Evolutionary conservation across 2,113 vertebrate genomes (phyloP), one percentile per base, ranked within the genome.

Genomic region (Tympanuchus pallidicinctus): DNA sequence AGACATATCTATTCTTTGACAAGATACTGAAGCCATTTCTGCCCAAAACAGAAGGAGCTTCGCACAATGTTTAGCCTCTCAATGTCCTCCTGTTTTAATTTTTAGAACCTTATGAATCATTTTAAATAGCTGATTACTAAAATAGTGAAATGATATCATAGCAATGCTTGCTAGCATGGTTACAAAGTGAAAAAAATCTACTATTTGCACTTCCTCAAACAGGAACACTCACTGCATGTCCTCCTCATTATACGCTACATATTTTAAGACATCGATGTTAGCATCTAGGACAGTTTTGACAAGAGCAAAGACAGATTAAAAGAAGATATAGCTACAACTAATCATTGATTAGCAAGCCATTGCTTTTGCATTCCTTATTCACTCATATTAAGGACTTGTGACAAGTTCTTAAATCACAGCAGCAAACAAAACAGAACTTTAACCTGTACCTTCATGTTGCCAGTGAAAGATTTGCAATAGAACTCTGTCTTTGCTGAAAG

Each of bases 111-210:
- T 65, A 47, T 24, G 50, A 91, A 89, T 38, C 36, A 40, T 61
- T 95, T 93, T 78, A 61, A 93, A 66, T 20, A 61, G 69, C 24
- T 73, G 30, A 82, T 84, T 80, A 86, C 70, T 84, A 34, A 71
- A 82, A 86, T 11, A 86, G 60, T 25, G 82, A 80, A 93, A 52
- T 32, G 4, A 16, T 82, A 22, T 65, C 59, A 89, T 8, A 75
- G 54, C 43, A 91, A 90, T 12, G n/a, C 5, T 57, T 27, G 13
- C 43, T 93, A 48, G 32, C 73, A 81, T 5, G 47, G 47, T 7
- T 60, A 74, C 21, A 71, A 77, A 59, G 43, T 19, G 16, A 52
- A 86, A 88, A 69, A 27, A 56, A 3, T 17, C 11, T 12, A 27
- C 5, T 17, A 48, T 42, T 82, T 79, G 43, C 34, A 57, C 56